Evolutionary conservation across 2,797 vertebrate genomes (phyloP), one percentile per base, ranked within the genome.

Genomic region (Alosa sapidissima): DNA sequence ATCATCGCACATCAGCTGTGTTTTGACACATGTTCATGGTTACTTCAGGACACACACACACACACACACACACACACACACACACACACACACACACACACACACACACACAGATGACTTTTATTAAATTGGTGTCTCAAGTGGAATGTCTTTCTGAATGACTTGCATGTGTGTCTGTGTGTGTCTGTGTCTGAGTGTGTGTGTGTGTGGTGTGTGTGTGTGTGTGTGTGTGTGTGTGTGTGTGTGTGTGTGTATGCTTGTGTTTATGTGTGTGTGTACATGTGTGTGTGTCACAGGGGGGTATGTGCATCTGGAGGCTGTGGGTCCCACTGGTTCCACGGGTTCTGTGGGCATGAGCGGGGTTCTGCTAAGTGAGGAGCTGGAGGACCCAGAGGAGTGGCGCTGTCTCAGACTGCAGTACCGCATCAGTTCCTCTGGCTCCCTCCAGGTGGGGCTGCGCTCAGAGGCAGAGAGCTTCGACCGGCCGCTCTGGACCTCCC

Each of bases 351-450:
- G 16, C 24, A n/a, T 65, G 60, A 24, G 91, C 13, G 97, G 96
- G 0, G 84, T 97, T 84, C 93, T 99, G 81, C 87, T 95, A 41
- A 98, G 98, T 89, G 96, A 97, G 8, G 91, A 94, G 55, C 89
- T 99, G 68, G 95, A 96, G 72, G 91, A 94, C 0, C 94, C 60
- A 8, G 24, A 94, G 16, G 97, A 97, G 48, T 98, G 98, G 97
- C 97, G 96, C 93, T 99, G 98, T 78, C 91, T 99, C 86, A 96
- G 97, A 65, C 88, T 99, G 28, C 96, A 98, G 82, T 98, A 99
- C 91, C 98, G 98, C 93, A 96, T 99, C 92, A 84, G 82, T 0
- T 90, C 94, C 14, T 89, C 93, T 0, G 94, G 92, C 19, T 88
- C 92, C 48, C 90, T 99, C 91, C 96, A 96, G 84, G 92, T 99